Evolutionary conservation across 2,113 vertebrate genomes (phyloP).

Genomic region (Cygnus buccinator): DNA sequence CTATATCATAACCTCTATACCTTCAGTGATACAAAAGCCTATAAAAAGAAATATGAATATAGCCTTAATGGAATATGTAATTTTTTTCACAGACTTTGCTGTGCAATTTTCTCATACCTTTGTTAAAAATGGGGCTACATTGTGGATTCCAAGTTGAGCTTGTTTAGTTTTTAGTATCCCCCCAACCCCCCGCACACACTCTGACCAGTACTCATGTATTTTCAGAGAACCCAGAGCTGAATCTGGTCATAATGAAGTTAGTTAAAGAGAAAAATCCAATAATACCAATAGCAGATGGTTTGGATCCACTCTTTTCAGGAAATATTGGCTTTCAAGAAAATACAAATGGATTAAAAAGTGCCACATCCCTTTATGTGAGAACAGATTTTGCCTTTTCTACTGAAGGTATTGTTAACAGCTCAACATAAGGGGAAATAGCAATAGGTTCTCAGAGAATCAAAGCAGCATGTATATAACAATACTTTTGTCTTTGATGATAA

Average conservation of each 20-base stretch:
- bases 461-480: neutral
- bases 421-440: neutral
- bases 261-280: neutral
- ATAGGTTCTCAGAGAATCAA: neutral
- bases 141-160: neutral
- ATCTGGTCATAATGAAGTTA: neutral
- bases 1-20: neutral
- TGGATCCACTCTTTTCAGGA: neutral
- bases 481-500: slow-evolving; percentile 21
- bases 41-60: neutral
- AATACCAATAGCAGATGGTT: neutral
- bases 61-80: neutral
- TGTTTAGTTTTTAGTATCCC: neutral
- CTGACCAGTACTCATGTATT: neutral
- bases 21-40: neutral
- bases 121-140: neutral
- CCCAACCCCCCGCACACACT: fast-evolving
- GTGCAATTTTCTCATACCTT: fast-evolving
- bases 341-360: neutral
- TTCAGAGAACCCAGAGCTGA: neutral
- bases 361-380: neutral
- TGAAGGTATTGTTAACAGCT: neutral
- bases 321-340: fast-evolving
- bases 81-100: neutral
- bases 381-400: neutral